Percentiles rank a stretch among this genome's conserved stretches.
Conservation (phyloP, 2,113 vertebrate genomes). For the Caranx ignobilis region DNA sequence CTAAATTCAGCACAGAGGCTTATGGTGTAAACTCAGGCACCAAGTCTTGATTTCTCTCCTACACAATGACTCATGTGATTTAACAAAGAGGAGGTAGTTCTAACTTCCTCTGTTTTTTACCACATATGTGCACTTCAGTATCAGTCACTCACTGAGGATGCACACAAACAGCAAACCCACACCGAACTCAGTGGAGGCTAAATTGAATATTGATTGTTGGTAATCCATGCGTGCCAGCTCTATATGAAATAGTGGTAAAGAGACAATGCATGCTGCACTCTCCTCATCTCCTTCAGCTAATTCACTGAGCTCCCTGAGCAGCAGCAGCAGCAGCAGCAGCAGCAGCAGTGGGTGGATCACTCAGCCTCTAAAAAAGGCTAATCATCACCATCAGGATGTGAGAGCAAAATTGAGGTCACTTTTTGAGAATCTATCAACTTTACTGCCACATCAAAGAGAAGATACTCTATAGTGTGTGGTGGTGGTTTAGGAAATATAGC, state of each 20-base stretch:
- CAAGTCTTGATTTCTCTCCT: no score
- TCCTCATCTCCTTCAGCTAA: constrained; percentile 46
- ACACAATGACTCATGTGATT: no score
- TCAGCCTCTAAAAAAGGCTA: constrained; percentile 42
- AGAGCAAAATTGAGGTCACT: constrained; percentile 53
- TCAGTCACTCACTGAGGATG: constrained; percentile 7
- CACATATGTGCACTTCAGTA: constrained; percentile 6
- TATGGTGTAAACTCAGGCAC: no score
- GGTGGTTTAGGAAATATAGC: constrained; percentile 51
- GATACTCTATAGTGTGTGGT: constrained; percentile 24
- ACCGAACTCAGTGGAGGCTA: constrained; percentile 23
- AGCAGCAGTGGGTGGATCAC: background rate
- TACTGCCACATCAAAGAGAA: constrained; percentile 50
- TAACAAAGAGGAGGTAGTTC: constrained; percentile 2
- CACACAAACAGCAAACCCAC: constrained; percentile 45
- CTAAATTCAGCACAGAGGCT: no score
- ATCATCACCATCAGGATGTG: constrained; percentile 46
- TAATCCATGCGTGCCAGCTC: constrained; percentile 55
- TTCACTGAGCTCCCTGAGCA: constrained; percentile 30
- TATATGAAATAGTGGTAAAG: constrained; percentile 54
- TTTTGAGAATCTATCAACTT: constrained; percentile 47
- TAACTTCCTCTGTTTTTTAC: background rate
- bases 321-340: background rate
- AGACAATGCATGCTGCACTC: constrained; percentile 24
- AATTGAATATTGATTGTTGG: constrained; percentile 76